Evolutionary conservation across 2,113 vertebrate species (phyloP), one percentile per base, ranked within the genome.

Genomic region (Apodemus sylvaticus): DNA sequence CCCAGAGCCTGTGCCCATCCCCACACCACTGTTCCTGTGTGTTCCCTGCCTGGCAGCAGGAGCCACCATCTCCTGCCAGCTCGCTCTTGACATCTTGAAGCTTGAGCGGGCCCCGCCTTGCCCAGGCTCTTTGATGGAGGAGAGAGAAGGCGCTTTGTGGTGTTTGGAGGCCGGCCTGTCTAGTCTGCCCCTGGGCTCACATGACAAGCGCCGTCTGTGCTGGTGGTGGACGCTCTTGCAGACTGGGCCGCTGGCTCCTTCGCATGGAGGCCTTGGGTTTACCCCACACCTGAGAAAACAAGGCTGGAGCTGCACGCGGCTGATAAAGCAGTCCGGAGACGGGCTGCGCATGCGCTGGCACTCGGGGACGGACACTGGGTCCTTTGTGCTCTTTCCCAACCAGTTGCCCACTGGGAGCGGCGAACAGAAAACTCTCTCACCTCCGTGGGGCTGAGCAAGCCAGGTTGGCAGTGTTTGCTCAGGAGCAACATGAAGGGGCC

Each of bases 281-380:
- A 29, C 62, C 4, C 13, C 93, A 87, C 97, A 97, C 97, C 97
- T 97, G 98, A 96, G 96, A 89, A 97, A 97, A 97, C 66, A 96
- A 22, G 64, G 96, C 3, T 4, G 76, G 66, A 16, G 10, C 88
- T 3, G 71, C 31, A 53, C 82, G 74, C 0, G 48, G 90, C 45
- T 24, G 97, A 95, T 93, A 86, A 92, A 90, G 96, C 19, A 16
- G 13, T 36, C 79, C 6, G 0, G 10, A 34, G 79, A 42, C 36
- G 11, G 9, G 9, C 64, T 10, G 22, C 0, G 29, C 74, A 12
- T 34, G 12, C 1, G 90, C 90, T n/a, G 70, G 19, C 45, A 1
- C 24, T 36, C 55, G 1, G 36, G 79, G 51, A 19, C n/a, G 73
- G 92, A 98, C 97, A 97, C 45, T 95, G 93, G 91, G 26, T 26